These are phyloP conservation scores for Colius striatus DNA, from an alignment of 2,113 vertebrate genomes.

Conservation along the genomic window DNA sequence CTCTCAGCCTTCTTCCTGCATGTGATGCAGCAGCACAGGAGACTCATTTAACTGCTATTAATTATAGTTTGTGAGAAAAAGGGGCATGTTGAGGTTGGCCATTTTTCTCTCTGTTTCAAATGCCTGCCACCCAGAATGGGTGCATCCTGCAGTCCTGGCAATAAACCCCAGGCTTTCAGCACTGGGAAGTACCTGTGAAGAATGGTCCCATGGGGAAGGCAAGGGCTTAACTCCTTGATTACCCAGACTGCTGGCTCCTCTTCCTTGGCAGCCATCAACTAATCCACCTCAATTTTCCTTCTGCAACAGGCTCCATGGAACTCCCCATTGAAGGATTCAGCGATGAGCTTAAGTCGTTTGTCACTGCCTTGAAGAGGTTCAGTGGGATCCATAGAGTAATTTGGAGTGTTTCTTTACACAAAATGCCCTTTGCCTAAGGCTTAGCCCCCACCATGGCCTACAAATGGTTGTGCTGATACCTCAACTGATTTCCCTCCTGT, in stretches of 20 bases:
- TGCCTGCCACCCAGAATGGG: neutral
- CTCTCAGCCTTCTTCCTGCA: neutral
- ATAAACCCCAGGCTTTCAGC: neutral
- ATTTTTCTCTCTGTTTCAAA: neutral
- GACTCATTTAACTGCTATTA: neutral
- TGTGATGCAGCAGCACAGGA: conserved; percentile 18
- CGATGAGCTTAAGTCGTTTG: neutral
- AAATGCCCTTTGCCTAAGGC: neutral
- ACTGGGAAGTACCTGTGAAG: neutral
- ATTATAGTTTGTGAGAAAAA: conserved; percentile 1
- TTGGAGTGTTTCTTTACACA: neutral
- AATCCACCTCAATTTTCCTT: neutral
- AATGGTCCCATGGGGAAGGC: neutral
- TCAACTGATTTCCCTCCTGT: neutral
- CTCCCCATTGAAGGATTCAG: neutral
- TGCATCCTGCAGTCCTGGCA: neutral
- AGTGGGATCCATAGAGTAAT: fast-evolving
- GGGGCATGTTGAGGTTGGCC: neutral
- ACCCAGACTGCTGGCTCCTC: neutral
- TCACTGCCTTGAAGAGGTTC: neutral
- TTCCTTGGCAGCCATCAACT: neutral
- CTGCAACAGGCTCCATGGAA: neutral
- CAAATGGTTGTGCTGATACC: neutral
- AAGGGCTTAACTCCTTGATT: neutral
- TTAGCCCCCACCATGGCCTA: neutral